Evolutionary conservation across 30 jellyfish, hydroid and myxozoan species (phyloP), one percentile per base, ranked within the genome.

Genomic region (Pelagia noctiluca): DNA sequence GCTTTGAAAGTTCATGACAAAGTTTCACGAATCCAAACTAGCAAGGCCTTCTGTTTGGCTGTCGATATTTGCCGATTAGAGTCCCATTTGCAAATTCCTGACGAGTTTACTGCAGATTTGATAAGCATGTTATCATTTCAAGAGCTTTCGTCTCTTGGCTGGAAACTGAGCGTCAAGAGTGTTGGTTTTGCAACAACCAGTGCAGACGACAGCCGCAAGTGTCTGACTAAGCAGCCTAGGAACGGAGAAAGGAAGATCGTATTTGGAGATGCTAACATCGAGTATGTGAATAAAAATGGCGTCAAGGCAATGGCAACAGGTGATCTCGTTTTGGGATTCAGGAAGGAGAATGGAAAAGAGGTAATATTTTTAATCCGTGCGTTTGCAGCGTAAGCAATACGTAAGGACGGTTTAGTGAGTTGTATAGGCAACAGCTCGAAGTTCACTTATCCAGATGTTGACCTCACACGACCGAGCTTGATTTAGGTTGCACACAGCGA

Each of bases 11-110:
- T 90, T 38, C 85, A 86, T 13, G 92, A 38, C 5, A 83, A 83
- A 49, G 75, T 28, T 25, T 32, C 78, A 12, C 30, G 49, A 1
- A 63, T 91, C 87, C 32, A 61, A 64, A 75, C 92, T 22, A 46
- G 36, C 13, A 80, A 73, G 24, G 64, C 78, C 2, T 78, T 91
- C 34, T 91, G 98, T 42, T 72, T 91, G 22, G 93, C 94, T 18
- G 84, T 91, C 10, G 98, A 91, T 50, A 30, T 85, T 47, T 91
- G 98, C 66, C 78, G 69, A 60, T 12, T 25, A 5, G 98, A 91
- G 71, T 73, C 98, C 2, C 98, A 91, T 50, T 34, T 85, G 23
- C 90, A 60, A 60, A 19, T 91, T 0, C 98, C 98, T 0, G 88
- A 35, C 13, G 87, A 78, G 13, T 62, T 67, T 57, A 50, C 28